These are phyloP conservation scores for Selene dorsalis DNA, from an alignment of 2,797 vertebrate species.

Conservation along the genomic window DNA sequence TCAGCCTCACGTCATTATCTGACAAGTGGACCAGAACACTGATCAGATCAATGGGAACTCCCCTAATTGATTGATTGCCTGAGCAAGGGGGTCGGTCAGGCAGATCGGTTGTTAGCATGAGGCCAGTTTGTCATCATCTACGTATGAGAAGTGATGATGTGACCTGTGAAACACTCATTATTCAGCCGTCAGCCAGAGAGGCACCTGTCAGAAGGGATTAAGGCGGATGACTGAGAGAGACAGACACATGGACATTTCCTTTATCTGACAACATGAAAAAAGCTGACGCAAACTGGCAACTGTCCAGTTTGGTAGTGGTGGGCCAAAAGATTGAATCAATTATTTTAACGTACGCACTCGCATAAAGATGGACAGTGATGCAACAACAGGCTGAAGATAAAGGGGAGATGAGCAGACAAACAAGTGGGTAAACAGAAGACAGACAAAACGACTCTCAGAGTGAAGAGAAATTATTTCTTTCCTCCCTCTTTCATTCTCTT, in stretches of 20 bases:
- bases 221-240: slow-evolving; percentile 21
- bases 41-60: slow-evolving; percentile 58
- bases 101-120: slow-evolving; percentile 39
- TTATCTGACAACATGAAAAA: slow-evolving; percentile 10
- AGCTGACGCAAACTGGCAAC: slow-evolving; percentile 1
- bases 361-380: neutral
- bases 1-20: neutral
- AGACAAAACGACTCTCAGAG: slow-evolving; percentile 14
- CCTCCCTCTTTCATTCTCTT: slow-evolving; percentile 26
- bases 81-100: slow-evolving; percentile 26
- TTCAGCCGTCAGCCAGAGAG: slow-evolving; percentile 47
- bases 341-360: slow-evolving; percentile 13
- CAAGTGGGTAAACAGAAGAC: slow-evolving; percentile 16
- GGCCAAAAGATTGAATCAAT: slow-evolving; percentile 18
- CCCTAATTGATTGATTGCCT: slow-evolving; percentile 61
- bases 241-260: neutral
- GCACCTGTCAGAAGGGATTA: slow-evolving; percentile 42
- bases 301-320: slow-evolving; percentile 8
- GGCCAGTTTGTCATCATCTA: slow-evolving; percentile 71
- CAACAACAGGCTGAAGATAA: neutral
- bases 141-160: slow-evolving; percentile 45
- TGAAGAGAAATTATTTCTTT: slow-evolving; percentile 23
- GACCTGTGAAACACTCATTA: slow-evolving; percentile 60
- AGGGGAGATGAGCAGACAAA: neutral
- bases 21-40: slow-evolving; percentile 19